phyloP scores from a whole-genome alignment of 2,888 invertebrate species.

The Hirtodrosophila trivittata region DNA sequence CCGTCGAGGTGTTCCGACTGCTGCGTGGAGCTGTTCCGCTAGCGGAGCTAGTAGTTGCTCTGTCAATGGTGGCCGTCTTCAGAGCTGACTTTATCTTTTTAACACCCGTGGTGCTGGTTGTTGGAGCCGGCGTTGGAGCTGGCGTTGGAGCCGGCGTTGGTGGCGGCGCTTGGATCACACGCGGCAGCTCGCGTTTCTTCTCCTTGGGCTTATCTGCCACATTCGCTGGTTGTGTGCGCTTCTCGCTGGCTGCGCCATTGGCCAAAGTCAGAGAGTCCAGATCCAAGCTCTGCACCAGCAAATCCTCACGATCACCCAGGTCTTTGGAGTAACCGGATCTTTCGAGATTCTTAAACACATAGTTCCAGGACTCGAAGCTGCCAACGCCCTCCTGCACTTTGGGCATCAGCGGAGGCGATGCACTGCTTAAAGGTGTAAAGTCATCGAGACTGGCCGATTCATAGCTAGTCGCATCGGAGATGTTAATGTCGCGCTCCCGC shows the following conservation, averaged over 20 bases:
- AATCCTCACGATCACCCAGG: conserved; percentile 87
- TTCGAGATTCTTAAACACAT: conserved; percentile 90
- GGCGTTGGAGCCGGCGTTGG: conserved; percentile 35
- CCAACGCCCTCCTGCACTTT: conserved; percentile 88
- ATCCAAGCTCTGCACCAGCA: conserved; percentile 84
- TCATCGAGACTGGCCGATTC: conserved; percentile 78
- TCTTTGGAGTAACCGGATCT: conserved; percentile 89
- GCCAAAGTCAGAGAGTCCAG: conserved; percentile 80
- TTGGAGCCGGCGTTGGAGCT: no score
- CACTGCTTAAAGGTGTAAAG: conserved; percentile 53
- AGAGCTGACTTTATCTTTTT: conserved; percentile 74
- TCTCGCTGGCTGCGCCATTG: conserved; percentile 63
- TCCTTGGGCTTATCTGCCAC: conserved; percentile 67
- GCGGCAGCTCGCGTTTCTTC: conserved; percentile 54
- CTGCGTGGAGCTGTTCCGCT: conserved; percentile 19
- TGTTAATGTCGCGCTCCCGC: conserved; percentile 60
- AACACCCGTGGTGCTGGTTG: conserved; percentile 53
- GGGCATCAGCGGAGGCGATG: conserved; percentile 75
- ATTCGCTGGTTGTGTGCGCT: conserved; percentile 37
- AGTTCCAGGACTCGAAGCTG: conserved; percentile 91
- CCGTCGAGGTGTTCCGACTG: conserved; percentile 40
- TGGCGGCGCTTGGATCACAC: conserved; percentile 44
- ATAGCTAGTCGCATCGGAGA: conserved; percentile 70
- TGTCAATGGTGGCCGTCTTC: conserved; percentile 66
- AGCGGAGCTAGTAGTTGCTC: conserved; percentile 34